phyloP scores from a whole-genome alignment of 2,888 invertebrate species.

The Melanotus villosus region DNA sequence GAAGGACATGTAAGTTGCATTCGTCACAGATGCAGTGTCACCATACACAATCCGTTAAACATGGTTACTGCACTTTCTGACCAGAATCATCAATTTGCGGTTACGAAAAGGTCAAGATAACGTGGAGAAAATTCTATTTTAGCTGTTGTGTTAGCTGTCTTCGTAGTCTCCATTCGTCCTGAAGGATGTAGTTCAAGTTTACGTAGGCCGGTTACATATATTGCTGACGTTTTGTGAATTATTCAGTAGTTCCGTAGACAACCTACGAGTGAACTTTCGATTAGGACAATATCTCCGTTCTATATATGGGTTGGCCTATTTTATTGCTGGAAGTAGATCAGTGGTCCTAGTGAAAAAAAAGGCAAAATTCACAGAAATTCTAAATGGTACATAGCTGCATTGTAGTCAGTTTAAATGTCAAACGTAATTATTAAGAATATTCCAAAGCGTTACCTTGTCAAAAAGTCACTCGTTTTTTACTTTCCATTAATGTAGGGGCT shows the following conservation, averaged over 20 bases:
- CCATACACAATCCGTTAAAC: neutral
- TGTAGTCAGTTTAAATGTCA: neutral
- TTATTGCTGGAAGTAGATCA: neutral
- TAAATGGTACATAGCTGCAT: neutral
- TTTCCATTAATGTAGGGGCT: too few relatives aligned
- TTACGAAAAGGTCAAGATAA: conserved; percentile 22
- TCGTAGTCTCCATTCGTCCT: conserved; percentile 20
- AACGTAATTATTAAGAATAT: neutral
- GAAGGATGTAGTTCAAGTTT: conserved; percentile 40
- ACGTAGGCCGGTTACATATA: conserved; percentile 37
- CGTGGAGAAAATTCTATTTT: conserved; percentile 19
- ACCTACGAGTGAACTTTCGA: conserved; percentile 27
- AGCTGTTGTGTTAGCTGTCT: neutral
- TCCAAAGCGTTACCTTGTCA: too few relatives aligned
- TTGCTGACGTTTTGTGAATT: conserved; percentile 34
- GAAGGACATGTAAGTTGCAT: conserved; percentile 33
- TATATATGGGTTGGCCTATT: conserved; percentile 5
- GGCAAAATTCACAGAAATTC: neutral
- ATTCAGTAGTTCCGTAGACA: conserved; percentile 36
- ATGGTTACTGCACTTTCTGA: neutral
- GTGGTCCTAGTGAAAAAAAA: too few relatives aligned
- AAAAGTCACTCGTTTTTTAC: too few relatives aligned
- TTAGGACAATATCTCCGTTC: conserved; percentile 17
- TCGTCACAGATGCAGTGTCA: conserved; percentile 28
- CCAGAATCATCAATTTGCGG: conserved; percentile 26